phyloP scores from a whole-genome alignment of 23 tunicate species.

The Ciona savignyi region DNA sequence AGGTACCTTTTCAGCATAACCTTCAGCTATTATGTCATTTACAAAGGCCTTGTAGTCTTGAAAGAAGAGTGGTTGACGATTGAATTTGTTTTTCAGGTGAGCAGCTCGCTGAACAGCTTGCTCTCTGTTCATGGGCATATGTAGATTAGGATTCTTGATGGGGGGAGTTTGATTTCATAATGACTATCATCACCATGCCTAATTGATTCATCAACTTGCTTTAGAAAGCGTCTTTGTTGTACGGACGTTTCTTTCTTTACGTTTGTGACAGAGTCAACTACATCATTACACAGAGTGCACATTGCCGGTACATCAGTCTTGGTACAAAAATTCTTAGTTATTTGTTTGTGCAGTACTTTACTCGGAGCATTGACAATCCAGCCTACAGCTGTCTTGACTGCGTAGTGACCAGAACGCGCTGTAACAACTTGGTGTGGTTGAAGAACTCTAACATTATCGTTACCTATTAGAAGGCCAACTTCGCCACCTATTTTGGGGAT shows the following conservation, averaged over 20 bases:
- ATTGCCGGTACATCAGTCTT: conserved; percentile 16
- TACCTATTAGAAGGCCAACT: conserved; percentile 24
- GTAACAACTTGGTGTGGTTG: conserved; percentile 18
- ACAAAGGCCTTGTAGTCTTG: conserved; percentile 16
- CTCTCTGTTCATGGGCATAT: conserved; percentile 14
- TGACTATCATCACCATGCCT: no score
- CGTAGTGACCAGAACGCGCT: conserved; percentile 19
- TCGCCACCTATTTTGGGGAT: conserved; percentile 5
- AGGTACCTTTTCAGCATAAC: conserved; percentile 34
- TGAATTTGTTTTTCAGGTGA: conserved; percentile 15
- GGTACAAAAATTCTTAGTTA: conserved; percentile 12
- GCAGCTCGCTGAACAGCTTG: conserved; percentile 21
- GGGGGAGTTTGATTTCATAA: no score
- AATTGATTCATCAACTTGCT: conserved; percentile 17
- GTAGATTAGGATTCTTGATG: conserved; percentile 1
- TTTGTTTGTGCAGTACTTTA: not conserved
- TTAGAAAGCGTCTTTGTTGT: conserved; percentile 19
- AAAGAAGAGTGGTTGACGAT: conserved; percentile 5
- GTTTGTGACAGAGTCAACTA: conserved; percentile 21
- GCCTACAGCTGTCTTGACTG: conserved; percentile 28
- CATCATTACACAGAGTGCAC: conserved; percentile 20
- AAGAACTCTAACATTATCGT: conserved; percentile 11
- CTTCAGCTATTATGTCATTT: conserved; percentile 20
- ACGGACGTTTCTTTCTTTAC: conserved; percentile 19
- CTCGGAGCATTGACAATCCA: conserved; percentile 28